Percentiles rank a stretch among this genome's conserved stretches.
Evolutionary conservation across 2,797 vertebrate species (phyloP).

Genomic region (Pyrrhura leucotis): DNA sequence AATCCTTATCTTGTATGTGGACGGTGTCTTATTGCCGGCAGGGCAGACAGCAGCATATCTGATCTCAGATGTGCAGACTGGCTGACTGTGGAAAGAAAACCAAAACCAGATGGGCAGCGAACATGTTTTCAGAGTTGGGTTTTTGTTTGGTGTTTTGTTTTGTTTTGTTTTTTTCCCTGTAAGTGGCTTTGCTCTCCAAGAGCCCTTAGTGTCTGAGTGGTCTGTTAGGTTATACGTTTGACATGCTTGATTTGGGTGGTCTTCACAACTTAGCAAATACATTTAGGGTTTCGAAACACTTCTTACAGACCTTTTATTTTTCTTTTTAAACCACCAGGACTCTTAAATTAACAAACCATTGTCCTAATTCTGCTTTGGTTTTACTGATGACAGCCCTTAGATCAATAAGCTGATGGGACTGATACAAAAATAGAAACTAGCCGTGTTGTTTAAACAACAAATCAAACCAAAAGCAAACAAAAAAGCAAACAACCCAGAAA

Average conservation of each 20-base stretch:
- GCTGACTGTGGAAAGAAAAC: neutral
- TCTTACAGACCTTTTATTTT: conserved; percentile 4
- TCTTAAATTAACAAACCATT: conserved; percentile 12
- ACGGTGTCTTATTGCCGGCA: neutral
- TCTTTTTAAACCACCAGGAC: neutral
- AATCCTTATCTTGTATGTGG: conserved; percentile 1
- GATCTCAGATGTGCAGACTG: neutral
- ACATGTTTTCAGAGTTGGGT: neutral
- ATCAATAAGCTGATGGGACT: neutral
- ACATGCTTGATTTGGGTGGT: neutral
- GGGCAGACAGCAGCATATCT: neutral
- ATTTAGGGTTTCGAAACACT: neutral
- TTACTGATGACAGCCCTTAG: neutral
- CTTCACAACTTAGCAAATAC: neutral
- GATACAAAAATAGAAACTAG: neutral
- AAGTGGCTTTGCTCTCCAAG: neutral
- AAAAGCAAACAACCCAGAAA: neutral
- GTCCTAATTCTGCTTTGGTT: conserved; percentile 1
- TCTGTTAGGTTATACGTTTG: neutral
- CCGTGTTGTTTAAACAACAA: neutral
- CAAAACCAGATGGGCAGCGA: neutral
- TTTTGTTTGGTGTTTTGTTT: too few relatives aligned
- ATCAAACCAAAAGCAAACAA: neutral
- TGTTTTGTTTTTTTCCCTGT: neutral
- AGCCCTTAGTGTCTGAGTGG: neutral